Conservation (phyloP, 64 coral and sea anemone species). For the Actinia equina region DNA sequence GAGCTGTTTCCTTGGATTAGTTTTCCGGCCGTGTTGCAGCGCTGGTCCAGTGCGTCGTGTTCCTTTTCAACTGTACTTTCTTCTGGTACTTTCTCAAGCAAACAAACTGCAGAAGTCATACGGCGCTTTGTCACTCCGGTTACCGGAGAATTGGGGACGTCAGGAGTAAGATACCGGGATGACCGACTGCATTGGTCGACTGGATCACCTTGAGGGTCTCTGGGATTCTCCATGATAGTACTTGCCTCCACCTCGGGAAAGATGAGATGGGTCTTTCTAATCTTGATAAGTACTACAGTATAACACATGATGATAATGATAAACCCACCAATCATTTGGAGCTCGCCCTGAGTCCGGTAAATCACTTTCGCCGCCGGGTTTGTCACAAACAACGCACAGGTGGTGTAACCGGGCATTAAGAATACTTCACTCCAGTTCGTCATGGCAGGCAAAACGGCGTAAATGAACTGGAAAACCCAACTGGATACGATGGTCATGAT, state of each 20-base stretch:
- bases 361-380: not conserved
- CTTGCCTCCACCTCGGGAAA: not conserved
- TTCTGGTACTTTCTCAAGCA: not conserved
- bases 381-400: conserved; percentile 10
- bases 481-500: conserved; percentile 1
- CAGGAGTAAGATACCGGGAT: not conserved
- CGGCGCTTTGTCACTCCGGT: not conserved
- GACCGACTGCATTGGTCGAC: not conserved
- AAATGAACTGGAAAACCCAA: conserved; percentile 23
- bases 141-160: not conserved
- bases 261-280: not conserved
- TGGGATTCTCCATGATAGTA: not conserved
- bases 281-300: not conserved
- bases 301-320: conserved; percentile 16
- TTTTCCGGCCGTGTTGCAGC: not conserved
- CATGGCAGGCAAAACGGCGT: conserved; percentile 7
- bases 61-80: not conserved
- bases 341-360: conserved; percentile 3
- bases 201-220: not conserved
- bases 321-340: not conserved
- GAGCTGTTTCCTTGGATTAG: not conserved
- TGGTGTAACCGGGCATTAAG: not conserved
- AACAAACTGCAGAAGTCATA: not conserved
- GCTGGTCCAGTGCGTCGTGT: not conserved
- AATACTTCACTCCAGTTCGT: conserved; percentile 3